phyloP scores from a whole-genome alignment of 2,888 invertebrate genomes.

The Scaptodrosophila latifasciaeformis region DNA sequence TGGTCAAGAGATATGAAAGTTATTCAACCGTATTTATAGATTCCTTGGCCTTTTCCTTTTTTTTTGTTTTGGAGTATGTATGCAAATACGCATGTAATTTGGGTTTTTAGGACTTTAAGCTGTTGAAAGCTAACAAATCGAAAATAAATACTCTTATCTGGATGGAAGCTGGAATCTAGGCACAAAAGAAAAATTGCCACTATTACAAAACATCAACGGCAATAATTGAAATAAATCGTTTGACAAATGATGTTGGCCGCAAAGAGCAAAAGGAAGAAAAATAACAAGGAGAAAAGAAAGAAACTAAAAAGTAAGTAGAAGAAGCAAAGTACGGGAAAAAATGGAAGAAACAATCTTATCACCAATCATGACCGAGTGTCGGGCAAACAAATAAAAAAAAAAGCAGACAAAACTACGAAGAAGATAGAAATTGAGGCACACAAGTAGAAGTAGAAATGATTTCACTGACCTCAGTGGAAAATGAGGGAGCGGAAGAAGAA shows the following conservation, averaged over 20 bases:
- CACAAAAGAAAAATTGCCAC: not conserved
- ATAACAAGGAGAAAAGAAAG: not conserved
- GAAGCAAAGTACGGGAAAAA: constrained; percentile 7
- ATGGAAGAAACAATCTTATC: constrained; percentile 38
- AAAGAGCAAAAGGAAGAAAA: not conserved
- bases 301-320: not conserved
- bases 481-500: constrained; percentile 7
- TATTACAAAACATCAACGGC: constrained; percentile 1
- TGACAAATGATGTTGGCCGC: constrained; percentile 52
- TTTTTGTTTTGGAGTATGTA: too few relatives aligned
- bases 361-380: constrained; percentile 46
- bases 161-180: not conserved
- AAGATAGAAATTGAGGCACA: too few relatives aligned
- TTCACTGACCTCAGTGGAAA: too few relatives aligned
- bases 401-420: not conserved
- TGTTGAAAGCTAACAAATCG: too few relatives aligned
- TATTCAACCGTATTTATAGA: too few relatives aligned
- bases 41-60: too few relatives aligned
- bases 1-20: too few relatives aligned
- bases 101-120: too few relatives aligned
- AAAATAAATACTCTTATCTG: constrained; percentile 12
- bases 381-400: constrained; percentile 4
- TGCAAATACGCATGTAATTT: too few relatives aligned
- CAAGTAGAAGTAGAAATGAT: too few relatives aligned
- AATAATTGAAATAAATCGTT: constrained; percentile 67